phyloP scores from a whole-genome alignment of 92 coral and sea anemone species.

The Actinernus sp. region DNA sequence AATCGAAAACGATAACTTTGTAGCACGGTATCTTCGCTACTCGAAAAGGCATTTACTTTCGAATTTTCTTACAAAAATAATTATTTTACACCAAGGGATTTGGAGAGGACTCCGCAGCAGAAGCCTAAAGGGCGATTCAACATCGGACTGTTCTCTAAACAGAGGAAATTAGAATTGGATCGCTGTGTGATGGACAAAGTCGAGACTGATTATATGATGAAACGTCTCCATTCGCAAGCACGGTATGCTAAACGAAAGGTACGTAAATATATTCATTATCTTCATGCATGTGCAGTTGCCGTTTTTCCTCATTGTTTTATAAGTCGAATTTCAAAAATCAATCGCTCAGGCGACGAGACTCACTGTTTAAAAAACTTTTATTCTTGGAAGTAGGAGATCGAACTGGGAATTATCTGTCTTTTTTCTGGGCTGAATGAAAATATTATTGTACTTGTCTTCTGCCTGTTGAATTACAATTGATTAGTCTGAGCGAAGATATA shows the following conservation, averaged over 20 bases:
- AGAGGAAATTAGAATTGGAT: conserved; percentile 9
- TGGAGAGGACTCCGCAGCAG: not conserved
- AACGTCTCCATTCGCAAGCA: not conserved
- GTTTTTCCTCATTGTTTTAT: too few relatives aligned
- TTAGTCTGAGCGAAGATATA: too few relatives aligned
- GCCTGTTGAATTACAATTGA: too few relatives aligned
- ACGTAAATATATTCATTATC: not conserved
- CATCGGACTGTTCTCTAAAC: conserved; percentile 11
- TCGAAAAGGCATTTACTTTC: not conserved
- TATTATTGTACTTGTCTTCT: too few relatives aligned
- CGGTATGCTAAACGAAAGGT: conserved; percentile 11
- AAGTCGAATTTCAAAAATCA: too few relatives aligned
- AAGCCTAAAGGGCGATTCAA: conserved; percentile 11
- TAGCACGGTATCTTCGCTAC: not conserved
- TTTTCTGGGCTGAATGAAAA: too few relatives aligned
- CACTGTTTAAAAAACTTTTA: too few relatives aligned
- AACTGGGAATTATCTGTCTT: too few relatives aligned
- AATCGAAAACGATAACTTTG: conserved; percentile 6
- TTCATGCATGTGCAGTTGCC: too few relatives aligned
- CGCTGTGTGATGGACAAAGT: conserved; percentile 3
- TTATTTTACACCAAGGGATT: not conserved
- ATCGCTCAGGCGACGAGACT: too few relatives aligned
- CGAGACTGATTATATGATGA: conserved; percentile 3
- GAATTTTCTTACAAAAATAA: conserved; percentile 1
- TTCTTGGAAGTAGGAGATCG: too few relatives aligned